Base-by-base conservation (phyloP, 2,797 vertebrate genomes). In the Anniella stebbinsi region DNA sequence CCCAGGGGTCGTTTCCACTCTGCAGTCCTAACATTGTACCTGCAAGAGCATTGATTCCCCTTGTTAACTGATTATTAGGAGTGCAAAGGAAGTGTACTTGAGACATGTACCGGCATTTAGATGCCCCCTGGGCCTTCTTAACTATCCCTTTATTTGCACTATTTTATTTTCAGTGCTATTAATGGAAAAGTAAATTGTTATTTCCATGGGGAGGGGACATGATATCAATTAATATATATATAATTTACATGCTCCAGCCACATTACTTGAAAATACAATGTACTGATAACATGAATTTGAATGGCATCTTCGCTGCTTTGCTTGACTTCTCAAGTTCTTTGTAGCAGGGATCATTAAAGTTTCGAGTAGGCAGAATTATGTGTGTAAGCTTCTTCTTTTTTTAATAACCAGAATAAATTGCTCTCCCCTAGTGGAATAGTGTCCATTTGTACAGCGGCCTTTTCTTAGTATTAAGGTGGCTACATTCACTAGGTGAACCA, bases 21-120 rank as follows among this genome's bases (percentile, higher is more conserved):
- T 67, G 15, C 87, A 86, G 9, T 63, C 48, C 36, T 70, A 69
- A 76, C 84, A 83, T 45, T 87, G 85, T 83, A 69, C 70, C 80
- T 87, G 89, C 80, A 72, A 87, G 48, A 78, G n/a, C 72, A 84
- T 84, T 60, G 86, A 84, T 84, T 70, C 72, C 72, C 45, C 72
- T 84, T 70, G 86, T 87, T 87, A 87, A 69, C 63, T 90, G 86
- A 87, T 84, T 60, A 77, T 84, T 69, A 87, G 86, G 48, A 84
- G 80, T 45, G 36, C 72, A 69, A 41, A 84, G 75, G 84, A 90
- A 66, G 63, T 45, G 45, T 84, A 69, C 80, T 36, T 57, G 48
- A 80, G 38, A 87, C n/a, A 83, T 13, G 63, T 30, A 69, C 36
- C 23, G 38, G 60, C 72, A 87, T 90, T 18, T n/a, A 77, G 80